These are phyloP conservation scores for Ochlodes sylvanus DNA, from an alignment of 2,888 invertebrate species.

Conservation along the genomic window DNA sequence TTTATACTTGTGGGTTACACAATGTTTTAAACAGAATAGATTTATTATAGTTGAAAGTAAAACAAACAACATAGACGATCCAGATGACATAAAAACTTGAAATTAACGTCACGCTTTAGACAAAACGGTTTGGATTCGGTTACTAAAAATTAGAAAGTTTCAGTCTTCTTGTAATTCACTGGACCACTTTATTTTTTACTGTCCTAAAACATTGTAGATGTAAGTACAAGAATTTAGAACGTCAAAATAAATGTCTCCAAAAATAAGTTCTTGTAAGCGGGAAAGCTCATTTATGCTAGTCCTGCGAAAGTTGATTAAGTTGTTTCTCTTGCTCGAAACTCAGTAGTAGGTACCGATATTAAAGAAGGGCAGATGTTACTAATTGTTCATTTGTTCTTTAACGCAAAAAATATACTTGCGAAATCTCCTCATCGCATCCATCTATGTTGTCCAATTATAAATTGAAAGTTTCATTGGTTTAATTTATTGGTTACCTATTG, in stretches of 20 bases:
- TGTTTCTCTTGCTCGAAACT: not conserved
- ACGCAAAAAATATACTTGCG: too few relatives aligned
- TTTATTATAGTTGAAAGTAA: slow-evolving; percentile 16
- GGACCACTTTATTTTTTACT: slow-evolving; percentile 4
- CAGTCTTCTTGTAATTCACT: slow-evolving; percentile 13
- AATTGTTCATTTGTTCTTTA: not conserved
- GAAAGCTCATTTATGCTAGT: not conserved
- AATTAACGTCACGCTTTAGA: slow-evolving; percentile 14
- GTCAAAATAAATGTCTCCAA: not conserved
- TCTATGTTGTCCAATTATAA: too few relatives aligned
- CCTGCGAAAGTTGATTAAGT: slow-evolving; percentile 1
- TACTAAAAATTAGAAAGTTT: slow-evolving; percentile 20
- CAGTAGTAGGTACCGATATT: not conserved
- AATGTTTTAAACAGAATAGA: slow-evolving; percentile 11
- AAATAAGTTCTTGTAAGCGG: not conserved
- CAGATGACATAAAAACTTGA: slow-evolving; percentile 17
- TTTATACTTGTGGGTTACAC: slow-evolving; percentile 35
- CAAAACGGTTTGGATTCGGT: slow-evolving; percentile 16
- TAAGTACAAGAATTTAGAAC: not conserved
- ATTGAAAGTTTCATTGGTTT: too few relatives aligned
- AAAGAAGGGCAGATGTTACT: not conserved
- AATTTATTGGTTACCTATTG: too few relatives aligned
- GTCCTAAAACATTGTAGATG: not conserved
- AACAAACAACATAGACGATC: slow-evolving; percentile 14
- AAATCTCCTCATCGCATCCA: too few relatives aligned